Conservation (phyloP, 1,140 invertebrate genomes). For the Apis dorsata region DNA sequence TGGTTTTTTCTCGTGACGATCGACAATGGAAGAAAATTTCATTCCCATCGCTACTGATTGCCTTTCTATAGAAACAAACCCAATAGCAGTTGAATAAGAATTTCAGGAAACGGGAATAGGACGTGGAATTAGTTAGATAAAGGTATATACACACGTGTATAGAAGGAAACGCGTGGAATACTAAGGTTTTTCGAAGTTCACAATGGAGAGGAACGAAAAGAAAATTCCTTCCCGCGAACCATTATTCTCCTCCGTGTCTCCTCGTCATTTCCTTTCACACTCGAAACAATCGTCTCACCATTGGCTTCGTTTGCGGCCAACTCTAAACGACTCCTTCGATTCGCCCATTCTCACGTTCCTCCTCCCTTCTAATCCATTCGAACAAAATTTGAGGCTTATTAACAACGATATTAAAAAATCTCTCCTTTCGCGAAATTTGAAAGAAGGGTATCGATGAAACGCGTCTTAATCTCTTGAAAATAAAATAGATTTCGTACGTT, state of each 20-base stretch:
- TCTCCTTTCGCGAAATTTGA: no score
- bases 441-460: no score
- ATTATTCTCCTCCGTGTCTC: not conserved
- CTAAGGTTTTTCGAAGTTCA: not conserved
- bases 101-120: not conserved
- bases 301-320: not conserved
- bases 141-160: not conserved
- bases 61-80: not conserved
- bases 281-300: not conserved
- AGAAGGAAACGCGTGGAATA: not conserved
- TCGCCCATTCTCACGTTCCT: not conserved
- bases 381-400: no score
- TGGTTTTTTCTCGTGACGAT: not conserved
- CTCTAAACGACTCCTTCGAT: not conserved
- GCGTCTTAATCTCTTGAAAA: no score
- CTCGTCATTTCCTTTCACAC: constrained; percentile 15
- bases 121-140: constrained; percentile 1
- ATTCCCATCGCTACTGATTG: no score
- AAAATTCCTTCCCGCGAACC: not conserved
- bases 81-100: not conserved
- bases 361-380: no score
- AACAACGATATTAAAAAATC: no score
- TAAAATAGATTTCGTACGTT: no score
- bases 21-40: no score
- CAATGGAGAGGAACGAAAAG: constrained; percentile 2